Percentiles rank a stretch among this genome's conserved stretches.
Conservation (phyloP, 2,888 invertebrate species). For the Kuschelorhynchus macadamiae region DNA sequence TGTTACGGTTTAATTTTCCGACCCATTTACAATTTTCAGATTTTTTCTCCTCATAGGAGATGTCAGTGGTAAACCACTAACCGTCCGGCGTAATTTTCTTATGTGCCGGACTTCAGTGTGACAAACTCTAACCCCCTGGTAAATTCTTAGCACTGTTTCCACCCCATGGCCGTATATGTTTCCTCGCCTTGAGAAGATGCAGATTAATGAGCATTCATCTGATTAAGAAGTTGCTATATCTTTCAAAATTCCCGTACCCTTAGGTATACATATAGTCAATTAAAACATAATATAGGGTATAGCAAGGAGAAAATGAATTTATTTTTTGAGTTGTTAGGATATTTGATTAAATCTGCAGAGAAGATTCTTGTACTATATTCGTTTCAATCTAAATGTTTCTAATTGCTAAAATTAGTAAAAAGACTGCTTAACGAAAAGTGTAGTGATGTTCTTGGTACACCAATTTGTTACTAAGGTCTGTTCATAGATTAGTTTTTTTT, state of each 20-base stretch:
- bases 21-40: no score
- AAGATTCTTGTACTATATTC: no score
- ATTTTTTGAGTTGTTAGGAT: slow-evolving; percentile 33
- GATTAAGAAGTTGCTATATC: slow-evolving; percentile 66
- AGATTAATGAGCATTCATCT: slow-evolving; percentile 69
- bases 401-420: no score
- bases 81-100: slow-evolving; percentile 64
- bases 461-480: no score
- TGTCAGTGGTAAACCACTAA: no score
- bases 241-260: slow-evolving; percentile 48
- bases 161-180: slow-evolving; percentile 39
- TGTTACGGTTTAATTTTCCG: no score
- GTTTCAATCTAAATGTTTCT: no score
- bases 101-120: slow-evolving; percentile 59
- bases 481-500: no score
- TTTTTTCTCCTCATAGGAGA: no score
- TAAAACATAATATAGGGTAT: slow-evolving; percentile 43
- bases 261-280: slow-evolving; percentile 21
- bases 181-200: slow-evolving; percentile 61
- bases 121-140: slow-evolving; percentile 50
- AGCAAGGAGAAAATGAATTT: slow-evolving; percentile 62
- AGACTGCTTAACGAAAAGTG: no score
- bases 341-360: slow-evolving; percentile 53
- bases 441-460: no score
- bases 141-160: slow-evolving; percentile 65